These are phyloP conservation scores for Chionomys nivalis DNA, from an alignment of 2,113 vertebrate species.

Conservation along the genomic window DNA sequence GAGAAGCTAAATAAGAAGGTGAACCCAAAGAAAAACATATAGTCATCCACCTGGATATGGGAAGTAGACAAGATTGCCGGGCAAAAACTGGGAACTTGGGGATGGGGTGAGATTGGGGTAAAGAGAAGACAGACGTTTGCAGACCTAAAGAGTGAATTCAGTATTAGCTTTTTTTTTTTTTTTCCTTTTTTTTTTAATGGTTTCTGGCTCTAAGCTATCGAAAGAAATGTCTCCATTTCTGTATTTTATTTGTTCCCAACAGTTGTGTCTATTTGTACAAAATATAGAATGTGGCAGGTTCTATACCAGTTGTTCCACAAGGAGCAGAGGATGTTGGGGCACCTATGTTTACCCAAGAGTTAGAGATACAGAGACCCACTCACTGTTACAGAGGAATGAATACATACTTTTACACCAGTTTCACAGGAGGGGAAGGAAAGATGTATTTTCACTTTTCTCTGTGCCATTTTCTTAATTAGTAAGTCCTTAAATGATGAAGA, in stretches of 20 bases:
- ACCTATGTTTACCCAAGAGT: background rate
- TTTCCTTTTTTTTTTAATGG: background rate
- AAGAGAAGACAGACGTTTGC: too few species aligned
- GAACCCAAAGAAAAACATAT: too few species aligned
- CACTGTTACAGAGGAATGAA: too few species aligned
- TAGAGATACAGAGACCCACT: background rate
- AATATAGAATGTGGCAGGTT: background rate
- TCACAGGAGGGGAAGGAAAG: background rate
- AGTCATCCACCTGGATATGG: too few species aligned
- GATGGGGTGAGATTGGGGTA: too few species aligned
- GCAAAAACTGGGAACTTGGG: too few species aligned
- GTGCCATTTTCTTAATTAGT: too few species aligned
- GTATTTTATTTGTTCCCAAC: background rate
- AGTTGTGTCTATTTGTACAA: background rate
- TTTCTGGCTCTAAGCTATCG: background rate
- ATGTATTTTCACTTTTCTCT: background rate
- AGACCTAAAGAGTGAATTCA: background rate
- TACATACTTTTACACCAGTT: background rate
- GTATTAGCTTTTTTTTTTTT: background rate
- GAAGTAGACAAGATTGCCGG: too few species aligned
- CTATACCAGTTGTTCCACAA: background rate
- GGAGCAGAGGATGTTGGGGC: background rate
- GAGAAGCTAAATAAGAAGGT: too few species aligned
- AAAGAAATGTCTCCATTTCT: background rate
- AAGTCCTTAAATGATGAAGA: background rate